phyloP scores from a whole-genome alignment of 2,113 vertebrate genomes.

The Oryzias celebensis region DNA sequence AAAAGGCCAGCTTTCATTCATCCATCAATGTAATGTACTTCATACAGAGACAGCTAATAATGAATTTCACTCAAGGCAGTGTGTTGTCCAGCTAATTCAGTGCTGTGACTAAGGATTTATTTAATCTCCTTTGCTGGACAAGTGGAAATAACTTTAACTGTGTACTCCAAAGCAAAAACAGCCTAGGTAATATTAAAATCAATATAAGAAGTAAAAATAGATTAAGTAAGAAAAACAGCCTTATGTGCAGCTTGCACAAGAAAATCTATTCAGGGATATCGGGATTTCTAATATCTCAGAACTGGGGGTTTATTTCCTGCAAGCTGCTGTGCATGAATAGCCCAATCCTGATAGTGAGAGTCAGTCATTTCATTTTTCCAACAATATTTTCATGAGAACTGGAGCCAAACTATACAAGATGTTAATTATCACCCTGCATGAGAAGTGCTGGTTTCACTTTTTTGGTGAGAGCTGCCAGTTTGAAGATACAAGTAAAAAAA shows the following conservation, averaged over 20 bases:
- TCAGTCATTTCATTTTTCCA: constrained; percentile 49
- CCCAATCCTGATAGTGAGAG: constrained; percentile 45
- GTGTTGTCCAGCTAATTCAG: constrained; percentile 49
- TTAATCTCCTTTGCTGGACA: constrained; percentile 47
- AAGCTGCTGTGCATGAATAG: constrained; percentile 55
- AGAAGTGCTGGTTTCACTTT: constrained; percentile 40
- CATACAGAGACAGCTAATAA: constrained; percentile 27
- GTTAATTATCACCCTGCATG: constrained; percentile 40
- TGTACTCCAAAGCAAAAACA: constrained; percentile 61
- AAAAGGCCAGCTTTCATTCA: constrained; percentile 36
- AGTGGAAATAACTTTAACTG: constrained; percentile 56
- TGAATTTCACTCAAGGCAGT: constrained; percentile 30
- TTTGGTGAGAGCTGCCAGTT: constrained; percentile 48
- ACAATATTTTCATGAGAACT: constrained; percentile 51
- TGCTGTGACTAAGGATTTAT: constrained; percentile 52
- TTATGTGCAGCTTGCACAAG: constrained; percentile 41
- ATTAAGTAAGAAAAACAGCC: constrained; percentile 50
- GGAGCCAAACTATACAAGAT: constrained; percentile 32
- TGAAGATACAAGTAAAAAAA: constrained; percentile 31
- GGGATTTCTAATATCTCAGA: constrained; percentile 64
- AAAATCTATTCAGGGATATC: constrained; percentile 65
- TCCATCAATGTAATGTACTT: constrained; percentile 37
- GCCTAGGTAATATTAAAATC: constrained; percentile 65
- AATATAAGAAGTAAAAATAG: constrained; percentile 32
- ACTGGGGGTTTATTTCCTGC: constrained; percentile 57